Evolutionary conservation across 2,113 vertebrate species (phyloP).

Genomic region (Pomatostomus ruficeps): DNA sequence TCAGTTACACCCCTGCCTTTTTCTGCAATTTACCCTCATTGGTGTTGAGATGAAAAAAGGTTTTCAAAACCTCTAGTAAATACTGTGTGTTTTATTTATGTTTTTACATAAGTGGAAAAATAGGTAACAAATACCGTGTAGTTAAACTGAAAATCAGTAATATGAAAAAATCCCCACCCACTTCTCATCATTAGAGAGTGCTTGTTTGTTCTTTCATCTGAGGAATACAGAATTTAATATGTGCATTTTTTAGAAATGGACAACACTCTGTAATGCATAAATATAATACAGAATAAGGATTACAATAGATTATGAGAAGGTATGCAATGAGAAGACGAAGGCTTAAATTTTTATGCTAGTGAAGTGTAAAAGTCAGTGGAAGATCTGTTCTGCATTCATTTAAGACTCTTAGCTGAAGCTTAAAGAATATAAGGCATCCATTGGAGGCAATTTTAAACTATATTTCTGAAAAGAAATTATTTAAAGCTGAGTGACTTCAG

Average conservation of each 20-base stretch:
- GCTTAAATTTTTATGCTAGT: neutral
- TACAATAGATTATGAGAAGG: neutral
- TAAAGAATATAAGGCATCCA: neutral
- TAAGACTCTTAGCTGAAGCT: neutral
- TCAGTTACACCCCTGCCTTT: neutral
- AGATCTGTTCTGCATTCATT: neutral
- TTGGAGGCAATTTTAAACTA: neutral
- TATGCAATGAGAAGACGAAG: neutral
- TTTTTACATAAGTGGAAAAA: neutral
- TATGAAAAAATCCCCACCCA: fast-evolving
- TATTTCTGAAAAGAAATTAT: neutral
- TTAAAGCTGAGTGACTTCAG: neutral
- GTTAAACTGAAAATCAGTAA: neutral
- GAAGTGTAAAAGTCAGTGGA: neutral
- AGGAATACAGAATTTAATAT: neutral
- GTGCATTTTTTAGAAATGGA: neutral
- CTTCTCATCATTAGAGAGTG: neutral
- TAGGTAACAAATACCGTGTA: neutral
- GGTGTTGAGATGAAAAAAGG: neutral
- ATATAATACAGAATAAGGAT: neutral
- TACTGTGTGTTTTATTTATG: neutral
- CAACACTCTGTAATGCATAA: neutral
- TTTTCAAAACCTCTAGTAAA: neutral
- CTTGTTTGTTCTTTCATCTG: neutral
- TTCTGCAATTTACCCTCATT: neutral